Evolutionary conservation across 2,797 vertebrate genomes (phyloP).

Genomic region (Sebastes alutus): DNA sequence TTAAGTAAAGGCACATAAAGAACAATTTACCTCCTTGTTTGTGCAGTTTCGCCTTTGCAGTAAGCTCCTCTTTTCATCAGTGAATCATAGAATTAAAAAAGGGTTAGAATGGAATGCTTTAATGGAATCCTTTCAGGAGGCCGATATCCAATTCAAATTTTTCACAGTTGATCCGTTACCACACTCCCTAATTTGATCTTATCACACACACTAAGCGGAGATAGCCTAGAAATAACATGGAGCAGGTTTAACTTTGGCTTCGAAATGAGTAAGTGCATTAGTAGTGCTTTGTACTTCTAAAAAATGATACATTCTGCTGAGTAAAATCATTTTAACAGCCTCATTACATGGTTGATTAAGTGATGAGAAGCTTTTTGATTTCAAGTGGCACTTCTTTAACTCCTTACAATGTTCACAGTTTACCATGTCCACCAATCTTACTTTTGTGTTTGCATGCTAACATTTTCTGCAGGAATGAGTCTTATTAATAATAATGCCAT

Average conservation of each 20-base stretch:
- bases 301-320: conserved; percentile 13
- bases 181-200: conserved; percentile 60
- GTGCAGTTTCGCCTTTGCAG: neutral
- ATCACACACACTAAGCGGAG: conserved; percentile 54
- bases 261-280: conserved; percentile 36
- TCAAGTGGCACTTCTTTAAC: neutral
- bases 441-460: neutral
- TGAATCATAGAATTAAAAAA: conserved; percentile 44
- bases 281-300: conserved; percentile 40
- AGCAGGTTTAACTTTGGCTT: conserved; percentile 40
- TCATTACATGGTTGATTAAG: conserved; percentile 43
- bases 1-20: neutral
- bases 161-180: conserved; percentile 58
- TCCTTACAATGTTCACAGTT: neutral
- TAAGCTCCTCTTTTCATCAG: neutral
- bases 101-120: conserved; percentile 17
- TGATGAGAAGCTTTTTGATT: conserved; percentile 5
- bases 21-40: neutral
- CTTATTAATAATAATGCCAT: neutral
- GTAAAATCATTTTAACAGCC: neutral
- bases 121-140: conserved; percentile 40
- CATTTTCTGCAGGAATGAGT: neutral
- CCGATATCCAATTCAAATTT: conserved; percentile 50
- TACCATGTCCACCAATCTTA: neutral
- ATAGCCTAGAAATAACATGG: conserved; percentile 40